Evolutionary conservation across 2,113 vertebrate species (phyloP).

Genomic region (pig (Sus scrofa)): T2T-Sscrofa CM000816.6:27493501-27494000

Average conservation of each 20-base stretch:
- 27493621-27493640: too few species aligned
- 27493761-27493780: neutral
- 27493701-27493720: neutral
- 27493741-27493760: neutral
- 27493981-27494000: conserved; percentile 16
- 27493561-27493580: neutral
- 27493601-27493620: too few species aligned
- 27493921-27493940: neutral
- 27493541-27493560: neutral
- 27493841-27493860: neutral
- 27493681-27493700: neutral
- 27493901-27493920: neutral
- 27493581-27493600: neutral
- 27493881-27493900: neutral
- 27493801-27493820: neutral
- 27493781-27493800: neutral
- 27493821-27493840: neutral
- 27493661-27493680: too few species aligned
- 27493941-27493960: neutral
- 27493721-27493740: neutral
- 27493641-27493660: too few species aligned
- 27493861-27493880: neutral
- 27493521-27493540: neutral
- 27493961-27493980: neutral
- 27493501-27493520: neutral